These are phyloP conservation scores for Leptothorax acervorum DNA, from an alignment of 2,888 invertebrate species.

Conservation along the genomic window DNA sequence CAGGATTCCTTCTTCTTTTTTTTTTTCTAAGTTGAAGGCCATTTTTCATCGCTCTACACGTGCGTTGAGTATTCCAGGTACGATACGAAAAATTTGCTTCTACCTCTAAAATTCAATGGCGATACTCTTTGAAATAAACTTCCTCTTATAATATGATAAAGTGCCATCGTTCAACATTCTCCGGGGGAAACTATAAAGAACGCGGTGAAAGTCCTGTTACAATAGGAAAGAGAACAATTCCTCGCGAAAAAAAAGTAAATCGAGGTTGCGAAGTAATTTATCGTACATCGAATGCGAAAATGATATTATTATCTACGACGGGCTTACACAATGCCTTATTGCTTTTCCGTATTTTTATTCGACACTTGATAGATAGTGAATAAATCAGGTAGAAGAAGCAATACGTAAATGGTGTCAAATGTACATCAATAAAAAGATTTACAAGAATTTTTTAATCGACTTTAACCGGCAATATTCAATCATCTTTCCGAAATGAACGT, in stretches of 20 bases:
- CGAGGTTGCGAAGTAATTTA: conserved; percentile 19
- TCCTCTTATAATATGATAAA: conserved; percentile 41
- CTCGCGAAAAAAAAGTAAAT: neutral
- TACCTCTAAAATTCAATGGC: conserved; percentile 36
- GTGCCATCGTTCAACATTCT: conserved; percentile 24
- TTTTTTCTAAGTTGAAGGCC: neutral
- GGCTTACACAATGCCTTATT: conserved; percentile 8
- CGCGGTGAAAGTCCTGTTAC: conserved; percentile 18
- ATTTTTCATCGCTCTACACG: conserved; percentile 26
- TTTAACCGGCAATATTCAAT: too few relatives aligned
- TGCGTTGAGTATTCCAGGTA: conserved; percentile 1
- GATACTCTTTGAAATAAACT: conserved; percentile 37
- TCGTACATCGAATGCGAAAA: conserved; percentile 30
- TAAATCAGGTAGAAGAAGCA: neutral
- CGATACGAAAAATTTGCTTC: conserved; percentile 30
- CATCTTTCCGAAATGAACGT: too few relatives aligned
- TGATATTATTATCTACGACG: conserved; percentile 7
- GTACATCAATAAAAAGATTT: conserved; percentile 6
- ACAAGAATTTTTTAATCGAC: too few relatives aligned
- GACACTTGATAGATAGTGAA: neutral
- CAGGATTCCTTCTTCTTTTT: neutral
- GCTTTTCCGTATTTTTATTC: neutral
- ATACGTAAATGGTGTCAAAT: neutral
- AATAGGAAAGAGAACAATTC: conserved; percentile 26
- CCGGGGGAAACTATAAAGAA: neutral